Conservation (phyloP, 2,113 vertebrate genomes). For the Isichthys henryi region DNA sequence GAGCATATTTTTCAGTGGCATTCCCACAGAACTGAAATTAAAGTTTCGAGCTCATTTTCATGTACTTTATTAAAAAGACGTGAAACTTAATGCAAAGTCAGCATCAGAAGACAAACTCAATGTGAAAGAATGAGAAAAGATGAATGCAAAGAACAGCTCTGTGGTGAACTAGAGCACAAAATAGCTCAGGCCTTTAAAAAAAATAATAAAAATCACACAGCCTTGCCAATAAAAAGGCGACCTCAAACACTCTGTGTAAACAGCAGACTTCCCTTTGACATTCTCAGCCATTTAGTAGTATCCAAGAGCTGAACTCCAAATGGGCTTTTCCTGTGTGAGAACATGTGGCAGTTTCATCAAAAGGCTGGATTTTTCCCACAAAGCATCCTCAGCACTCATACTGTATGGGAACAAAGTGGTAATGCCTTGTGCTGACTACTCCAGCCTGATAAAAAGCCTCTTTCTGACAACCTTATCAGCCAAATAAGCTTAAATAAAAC, state of each 20-base stretch:
- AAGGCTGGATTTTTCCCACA: constrained; percentile 44
- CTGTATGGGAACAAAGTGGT: constrained; percentile 39
- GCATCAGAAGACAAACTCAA: neutral
- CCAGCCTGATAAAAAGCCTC: constrained; percentile 44
- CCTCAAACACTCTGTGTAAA: constrained; percentile 13
- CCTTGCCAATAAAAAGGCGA: constrained; percentile 3
- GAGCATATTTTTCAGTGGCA: constrained; percentile 2
- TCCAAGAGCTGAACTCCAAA: constrained; percentile 25
- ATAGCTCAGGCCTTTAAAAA: constrained; percentile 6
- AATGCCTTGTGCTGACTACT: constrained; percentile 34
- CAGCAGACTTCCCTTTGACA: constrained; percentile 18
- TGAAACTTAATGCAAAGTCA: neutral
- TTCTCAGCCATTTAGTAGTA: constrained; percentile 17
- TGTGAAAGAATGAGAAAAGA: neutral
- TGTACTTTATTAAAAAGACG: neutral
- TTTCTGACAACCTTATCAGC: constrained; percentile 52
- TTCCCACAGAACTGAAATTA: neutral
- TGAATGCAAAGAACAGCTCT: neutral
- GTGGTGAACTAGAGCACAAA: neutral
- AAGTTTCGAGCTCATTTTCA: neutral
- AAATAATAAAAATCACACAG: constrained; percentile 6
- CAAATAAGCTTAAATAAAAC: constrained; percentile 53
- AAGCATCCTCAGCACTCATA: constrained; percentile 19
- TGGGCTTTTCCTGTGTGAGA: constrained; percentile 41
- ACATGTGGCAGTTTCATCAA: constrained; percentile 34